phyloP scores from a whole-genome alignment of 2,113 vertebrate species.

The Rhinopomastus cyanomelas region DNA sequence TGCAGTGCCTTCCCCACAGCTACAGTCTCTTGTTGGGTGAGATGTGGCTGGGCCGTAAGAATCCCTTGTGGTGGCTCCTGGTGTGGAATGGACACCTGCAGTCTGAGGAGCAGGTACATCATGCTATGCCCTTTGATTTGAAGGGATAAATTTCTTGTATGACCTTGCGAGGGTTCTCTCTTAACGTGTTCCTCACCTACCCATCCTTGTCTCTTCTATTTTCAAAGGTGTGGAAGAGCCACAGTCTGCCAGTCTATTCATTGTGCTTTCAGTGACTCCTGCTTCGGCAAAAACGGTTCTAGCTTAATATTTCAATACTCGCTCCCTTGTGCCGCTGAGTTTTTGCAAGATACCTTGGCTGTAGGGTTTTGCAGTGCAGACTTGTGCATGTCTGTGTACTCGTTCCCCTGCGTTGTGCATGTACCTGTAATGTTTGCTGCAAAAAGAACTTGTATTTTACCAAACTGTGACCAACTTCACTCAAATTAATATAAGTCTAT shows the following conservation, averaged over 20 bases:
- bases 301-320: neutral
- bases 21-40: neutral
- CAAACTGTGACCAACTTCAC: neutral
- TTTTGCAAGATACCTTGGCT: neutral
- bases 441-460: neutral
- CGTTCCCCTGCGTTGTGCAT: neutral
- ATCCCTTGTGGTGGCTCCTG: neutral
- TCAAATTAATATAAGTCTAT: neutral
- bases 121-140: neutral
- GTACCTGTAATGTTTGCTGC: neutral
- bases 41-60: fast-evolving
- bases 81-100: neutral
- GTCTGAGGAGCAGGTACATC: neutral
- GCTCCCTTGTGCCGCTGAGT: neutral
- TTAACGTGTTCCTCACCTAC: neutral
- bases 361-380: neutral
- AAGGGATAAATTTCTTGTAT: neutral
- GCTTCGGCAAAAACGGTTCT: neutral
- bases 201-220: neutral
- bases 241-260: neutral
- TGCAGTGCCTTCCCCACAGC: neutral
- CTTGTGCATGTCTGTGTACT: fast-evolving
- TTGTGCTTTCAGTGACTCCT: neutral
- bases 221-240: neutral
- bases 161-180: neutral